Evolutionary conservation across 2,113 vertebrate genomes (phyloP), one percentile per base, ranked within the genome.

Genomic region (Rafetus swinhoei): DNA sequence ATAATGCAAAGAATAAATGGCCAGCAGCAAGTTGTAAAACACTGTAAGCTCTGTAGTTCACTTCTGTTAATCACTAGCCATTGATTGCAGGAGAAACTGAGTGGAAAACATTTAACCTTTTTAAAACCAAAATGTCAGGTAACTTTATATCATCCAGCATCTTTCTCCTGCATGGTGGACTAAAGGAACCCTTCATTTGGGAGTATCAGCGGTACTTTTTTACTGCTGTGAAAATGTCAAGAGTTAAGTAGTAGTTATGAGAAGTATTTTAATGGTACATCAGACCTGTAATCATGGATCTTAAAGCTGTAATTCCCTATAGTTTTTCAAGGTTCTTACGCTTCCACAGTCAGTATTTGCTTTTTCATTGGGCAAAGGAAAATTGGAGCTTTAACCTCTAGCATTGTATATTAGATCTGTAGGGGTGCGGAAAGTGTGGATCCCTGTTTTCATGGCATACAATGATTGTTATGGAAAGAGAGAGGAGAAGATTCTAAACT

Each of bases 41-140:
- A 85, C 69, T 54, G 15, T 1, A 24, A 88, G 89, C 57, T 79
- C 29, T 53, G 54, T 84, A 77, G 35, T 88, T 93, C 59, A 10
- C 6, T 85, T n/a, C 8, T 95, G 8, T 90, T 97, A 92, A 96
- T 95, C 69, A n/a, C 85, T 92, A 91, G 54, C 45, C 54, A 39
- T 87, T 93, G 85, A 89, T 86, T 92, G 32, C 52, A 86, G 81
- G 50, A 87, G 83, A 97, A 97, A 84, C 62, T 27, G 80, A 79
- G 52, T 92, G 84, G 89, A 83, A 97, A 95, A 93, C 93, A 84
- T 0, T 1, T 60, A 96, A 84, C 65, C 45, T 89, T 97, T 97
- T 95, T 91, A 59, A 93, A 97, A 92, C 87, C 25, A 92, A 94
- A 97, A 95, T 92, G 56, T 81, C 84, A 90, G 24, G 25, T 95